Evolutionary conservation across 1,140 invertebrate genomes (phyloP).

Genomic region (Leguminivora glycinivorella): DNA sequence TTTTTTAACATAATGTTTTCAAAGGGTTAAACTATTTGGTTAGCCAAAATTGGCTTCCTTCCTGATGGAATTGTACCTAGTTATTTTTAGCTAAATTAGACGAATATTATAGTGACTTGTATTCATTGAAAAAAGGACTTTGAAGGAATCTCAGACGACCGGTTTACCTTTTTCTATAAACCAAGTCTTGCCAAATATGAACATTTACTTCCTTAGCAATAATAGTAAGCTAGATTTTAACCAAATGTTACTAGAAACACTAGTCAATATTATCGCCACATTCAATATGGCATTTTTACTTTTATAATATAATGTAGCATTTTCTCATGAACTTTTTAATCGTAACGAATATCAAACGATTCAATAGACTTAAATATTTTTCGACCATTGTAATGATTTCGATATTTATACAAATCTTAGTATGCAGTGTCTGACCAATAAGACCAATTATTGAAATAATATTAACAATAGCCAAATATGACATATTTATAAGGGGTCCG

Average conservation of each 20-base stretch:
- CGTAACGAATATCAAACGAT: neutral
- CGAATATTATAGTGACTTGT: no score
- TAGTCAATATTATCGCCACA: neutral
- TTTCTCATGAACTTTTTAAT: conserved; percentile 2
- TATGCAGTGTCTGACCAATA: neutral
- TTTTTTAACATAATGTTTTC: no score
- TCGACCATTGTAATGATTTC: conserved; percentile 8
- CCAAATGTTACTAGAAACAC: conserved; percentile 30
- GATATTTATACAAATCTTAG: conserved; percentile 2
- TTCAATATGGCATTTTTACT: conserved; percentile 3
- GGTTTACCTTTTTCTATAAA: neutral
- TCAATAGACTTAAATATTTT: conserved; percentile 27
- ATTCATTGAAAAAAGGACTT: no score
- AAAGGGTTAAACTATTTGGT: no score
- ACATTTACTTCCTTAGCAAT: conserved; percentile 10
- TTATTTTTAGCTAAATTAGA: no score
- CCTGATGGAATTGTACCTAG: no score
- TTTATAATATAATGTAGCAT: neutral
- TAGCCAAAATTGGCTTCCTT: no score
- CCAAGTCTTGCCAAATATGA: neutral
- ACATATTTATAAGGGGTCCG: neutral
- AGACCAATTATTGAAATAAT: neutral
- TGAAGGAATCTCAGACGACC: neutral
- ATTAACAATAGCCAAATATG: neutral
- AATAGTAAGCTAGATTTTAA: conserved; percentile 12